Base-by-base conservation (phyloP, 2,113 vertebrate species). In the Raja brachyura region DNA sequence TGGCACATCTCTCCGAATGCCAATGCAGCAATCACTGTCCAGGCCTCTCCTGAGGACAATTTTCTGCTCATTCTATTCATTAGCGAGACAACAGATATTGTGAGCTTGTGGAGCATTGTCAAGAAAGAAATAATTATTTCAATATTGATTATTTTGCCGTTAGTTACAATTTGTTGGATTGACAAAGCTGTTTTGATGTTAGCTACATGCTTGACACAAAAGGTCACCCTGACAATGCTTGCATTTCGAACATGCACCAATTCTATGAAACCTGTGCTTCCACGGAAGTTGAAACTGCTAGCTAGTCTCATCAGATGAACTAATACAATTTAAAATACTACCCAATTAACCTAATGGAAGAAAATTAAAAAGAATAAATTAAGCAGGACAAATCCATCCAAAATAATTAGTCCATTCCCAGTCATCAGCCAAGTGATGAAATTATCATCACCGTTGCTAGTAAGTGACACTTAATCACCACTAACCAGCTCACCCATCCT, bases 361-460 rank as follows among this genome's bases (percentile, higher is more conserved):
- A 14, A 79, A 79, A 79, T 79, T 79, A 79, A 79, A 79, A 79
- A 48, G 20, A 79, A 79, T 79, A 79, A 79, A 79, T 79, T 48
- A 48, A 79, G 33, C 33, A 79, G 33, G 33, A 48, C 77, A 79
- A 79, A 48, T 79, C 14, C 39, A 48, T 48, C 77, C 77, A 48
- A 39, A 6, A 33, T 18, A 79, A 79, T 48, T 18, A 33, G 14
- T 13, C 76, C 39, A 14, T 4, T 39, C 31, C 76, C 76, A 79
- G 48, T 48, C 16, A 48, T 79, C 33, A 79, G 33, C 5, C 18
- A 48, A 18, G 10, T 79, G 77, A 79, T 48, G 33, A 13, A 79
- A 48, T 14, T 48, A 22, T 18, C 77, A 20, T 79, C 33, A 79
- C 33, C 18, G 18, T 20, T 18, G 78, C 1, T 81, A 81, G 20